Evolutionary conservation across 2,888 invertebrate genomes (phyloP).

Genomic region (Ectropis crepuscularia): DNA sequence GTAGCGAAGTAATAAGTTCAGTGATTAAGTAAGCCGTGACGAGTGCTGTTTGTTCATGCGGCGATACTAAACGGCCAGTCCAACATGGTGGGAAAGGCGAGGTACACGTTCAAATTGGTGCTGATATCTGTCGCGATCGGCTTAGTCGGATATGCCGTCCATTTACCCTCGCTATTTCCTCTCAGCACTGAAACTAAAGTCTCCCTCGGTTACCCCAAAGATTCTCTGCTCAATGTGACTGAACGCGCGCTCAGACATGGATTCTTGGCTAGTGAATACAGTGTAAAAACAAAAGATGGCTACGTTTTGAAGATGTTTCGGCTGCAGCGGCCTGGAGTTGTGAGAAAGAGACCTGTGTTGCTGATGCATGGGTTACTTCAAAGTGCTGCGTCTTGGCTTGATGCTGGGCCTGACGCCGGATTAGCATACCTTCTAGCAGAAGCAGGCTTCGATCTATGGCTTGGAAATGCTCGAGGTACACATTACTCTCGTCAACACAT

Average conservation of each 20-base stretch:
- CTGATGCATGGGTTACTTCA: constrained; percentile 70
- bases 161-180: constrained; percentile 31
- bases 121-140: constrained; percentile 37
- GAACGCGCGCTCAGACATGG: constrained; percentile 48
- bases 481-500: constrained; percentile 79
- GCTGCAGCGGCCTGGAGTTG: constrained; percentile 49
- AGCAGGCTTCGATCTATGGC: constrained; percentile 47
- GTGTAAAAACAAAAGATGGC: constrained; percentile 64
- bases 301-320: constrained; percentile 65
- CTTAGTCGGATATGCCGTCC: constrained; percentile 30
- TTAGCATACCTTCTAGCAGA: constrained; percentile 54
- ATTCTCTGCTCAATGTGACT: constrained; percentile 42
- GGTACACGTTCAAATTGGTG: constrained; percentile 31
- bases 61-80: constrained; percentile 10
- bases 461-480: constrained; percentile 45
- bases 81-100: constrained; percentile 36
- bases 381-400: constrained; percentile 65
- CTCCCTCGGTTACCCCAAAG: constrained; percentile 40
- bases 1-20: constrained; percentile 6
- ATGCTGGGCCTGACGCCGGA: constrained; percentile 61
- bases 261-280: constrained; percentile 61
- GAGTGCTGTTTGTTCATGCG: constrained; percentile 17
- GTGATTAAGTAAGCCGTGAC: constrained; percentile 15
- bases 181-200: constrained; percentile 36
- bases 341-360: constrained; percentile 56